Evolutionary conservation across 1,140 invertebrate genomes (phyloP).

Genomic region (Chelonus insularis): DNA sequence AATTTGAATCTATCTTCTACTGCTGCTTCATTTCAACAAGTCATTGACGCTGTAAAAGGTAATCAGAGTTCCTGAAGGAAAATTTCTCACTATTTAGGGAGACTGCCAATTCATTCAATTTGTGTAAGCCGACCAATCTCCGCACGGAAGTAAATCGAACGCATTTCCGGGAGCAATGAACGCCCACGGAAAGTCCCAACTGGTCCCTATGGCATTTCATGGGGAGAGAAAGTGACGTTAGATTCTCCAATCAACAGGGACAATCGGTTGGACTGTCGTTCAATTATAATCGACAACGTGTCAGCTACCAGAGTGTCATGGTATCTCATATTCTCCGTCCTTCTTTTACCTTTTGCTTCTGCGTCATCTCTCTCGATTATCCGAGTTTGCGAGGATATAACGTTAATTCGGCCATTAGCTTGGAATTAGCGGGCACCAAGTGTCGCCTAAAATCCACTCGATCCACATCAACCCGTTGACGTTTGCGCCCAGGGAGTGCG

Average conservation of each 20-base stretch:
- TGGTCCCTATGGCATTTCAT: neutral
- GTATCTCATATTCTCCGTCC: neutral
- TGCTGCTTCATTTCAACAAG: neutral
- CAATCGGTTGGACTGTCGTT: slow-evolving; percentile 12
- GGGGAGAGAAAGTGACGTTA: slow-evolving; percentile 6
- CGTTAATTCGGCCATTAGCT: slow-evolving; percentile 16
- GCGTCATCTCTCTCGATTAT: neutral
- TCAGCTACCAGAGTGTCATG: slow-evolving; percentile 2
- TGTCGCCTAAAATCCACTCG: neutral
- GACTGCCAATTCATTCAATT: neutral
- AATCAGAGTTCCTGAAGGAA: too few species aligned
- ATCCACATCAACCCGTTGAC: neutral
- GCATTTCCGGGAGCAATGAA: slow-evolving; percentile 2
- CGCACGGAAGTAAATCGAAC: slow-evolving; percentile 15
- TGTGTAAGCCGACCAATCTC: slow-evolving; percentile 15
- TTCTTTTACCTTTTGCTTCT: neutral
- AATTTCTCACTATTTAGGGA: neutral
- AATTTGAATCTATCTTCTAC: neutral
- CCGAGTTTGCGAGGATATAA: neutral
- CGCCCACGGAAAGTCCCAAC: neutral
- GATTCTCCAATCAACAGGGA: slow-evolving; percentile 3
- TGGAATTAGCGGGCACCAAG: slow-evolving; percentile 8
- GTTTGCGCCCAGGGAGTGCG: neutral
- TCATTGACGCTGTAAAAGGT: too few species aligned
- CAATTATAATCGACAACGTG: slow-evolving; percentile 23